These are phyloP conservation scores for Myxocyprinus asiaticus DNA, from an alignment of 2,113 vertebrate species.

Conservation along the genomic window DNA sequence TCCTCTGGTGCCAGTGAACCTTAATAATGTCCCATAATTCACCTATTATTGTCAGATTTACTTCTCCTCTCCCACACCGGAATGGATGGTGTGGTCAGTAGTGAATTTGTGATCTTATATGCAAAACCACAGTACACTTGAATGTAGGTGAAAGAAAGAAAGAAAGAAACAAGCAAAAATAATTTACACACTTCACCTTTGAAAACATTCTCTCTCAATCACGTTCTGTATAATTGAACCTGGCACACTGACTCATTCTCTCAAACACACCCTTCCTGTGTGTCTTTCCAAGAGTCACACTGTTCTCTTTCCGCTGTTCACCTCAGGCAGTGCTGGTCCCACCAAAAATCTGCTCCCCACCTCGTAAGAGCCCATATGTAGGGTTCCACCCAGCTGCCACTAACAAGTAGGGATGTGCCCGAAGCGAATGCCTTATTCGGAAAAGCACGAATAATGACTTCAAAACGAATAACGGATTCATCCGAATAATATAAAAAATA, in stretches of 20 bases:
- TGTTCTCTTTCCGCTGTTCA: conserved; percentile 14
- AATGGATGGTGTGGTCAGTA: conserved; percentile 59
- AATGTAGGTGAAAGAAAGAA: no score
- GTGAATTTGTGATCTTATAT: conserved; percentile 24
- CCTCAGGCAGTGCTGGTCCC: conserved; percentile 14
- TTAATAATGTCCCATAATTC: conserved; percentile 71
- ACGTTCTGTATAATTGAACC: neutral
- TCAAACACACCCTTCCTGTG: conserved; percentile 1
- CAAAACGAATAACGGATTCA: no score
- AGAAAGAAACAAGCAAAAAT: no score
- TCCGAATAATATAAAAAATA: no score
- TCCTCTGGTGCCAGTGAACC: conserved; percentile 72
- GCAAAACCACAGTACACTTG: no score
- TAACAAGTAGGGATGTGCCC: neutral
- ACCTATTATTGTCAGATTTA: conserved; percentile 68
- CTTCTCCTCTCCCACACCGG: conserved; percentile 47
- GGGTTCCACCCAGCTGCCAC: conserved; percentile 27
- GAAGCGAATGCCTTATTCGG: no score
- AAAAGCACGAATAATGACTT: no score
- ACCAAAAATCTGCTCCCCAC: conserved; percentile 36
- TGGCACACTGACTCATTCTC: neutral
- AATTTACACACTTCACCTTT: no score
- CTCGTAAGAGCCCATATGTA: neutral
- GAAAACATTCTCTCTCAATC: conserved; percentile 9
- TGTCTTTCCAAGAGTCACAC: conserved; percentile 23